phyloP scores from a whole-genome alignment of 2,888 invertebrate species.

The Anoplius nigerrimus region DNA sequence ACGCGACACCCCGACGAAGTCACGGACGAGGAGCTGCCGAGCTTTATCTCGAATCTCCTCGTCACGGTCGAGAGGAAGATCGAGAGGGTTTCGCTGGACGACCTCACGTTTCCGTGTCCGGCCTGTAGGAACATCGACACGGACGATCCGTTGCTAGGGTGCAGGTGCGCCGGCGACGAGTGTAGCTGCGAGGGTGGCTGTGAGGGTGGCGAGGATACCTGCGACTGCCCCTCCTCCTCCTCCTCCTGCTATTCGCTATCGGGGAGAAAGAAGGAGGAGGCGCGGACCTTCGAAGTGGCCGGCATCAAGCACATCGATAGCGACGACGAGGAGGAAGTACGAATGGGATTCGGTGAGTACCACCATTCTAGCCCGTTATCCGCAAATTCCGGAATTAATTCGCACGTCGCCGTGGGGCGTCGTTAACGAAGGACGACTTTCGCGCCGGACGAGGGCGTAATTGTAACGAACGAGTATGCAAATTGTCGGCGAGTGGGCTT shows the following conservation, averaged over 20 bases:
- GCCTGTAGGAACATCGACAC: constrained; percentile 73
- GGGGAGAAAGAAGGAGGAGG: constrained; percentile 63
- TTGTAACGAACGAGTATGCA: constrained; percentile 60
- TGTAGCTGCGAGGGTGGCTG: constrained; percentile 66
- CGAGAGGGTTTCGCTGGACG: constrained; percentile 81
- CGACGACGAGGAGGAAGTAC: constrained; percentile 81
- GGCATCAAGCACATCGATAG: constrained; percentile 85
- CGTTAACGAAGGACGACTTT: constrained; percentile 40
- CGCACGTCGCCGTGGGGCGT: constrained; percentile 24
- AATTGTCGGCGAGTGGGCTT: constrained; percentile 54
- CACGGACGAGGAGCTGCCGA: constrained; percentile 78
- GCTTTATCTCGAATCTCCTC: constrained; percentile 81
- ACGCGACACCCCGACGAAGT: constrained; percentile 60
- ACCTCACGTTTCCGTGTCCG: constrained; percentile 80
- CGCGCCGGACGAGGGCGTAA: constrained; percentile 44
- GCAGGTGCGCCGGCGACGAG: constrained; percentile 69
- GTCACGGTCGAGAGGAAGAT: constrained; percentile 84
- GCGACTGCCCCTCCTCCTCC: constrained; percentile 58
- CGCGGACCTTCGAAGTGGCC: constrained; percentile 80
- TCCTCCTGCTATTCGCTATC: constrained; percentile 67
- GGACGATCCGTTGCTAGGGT: constrained; percentile 71
- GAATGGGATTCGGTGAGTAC: constrained; percentile 74
- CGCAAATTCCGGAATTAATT: background rate
- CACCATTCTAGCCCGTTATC: background rate
- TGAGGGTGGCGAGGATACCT: constrained; percentile 56